These are phyloP conservation scores for Apogon hyalosoma DNA, from an alignment of 2,797 vertebrate genomes.

Conservation along the genomic window DNA sequence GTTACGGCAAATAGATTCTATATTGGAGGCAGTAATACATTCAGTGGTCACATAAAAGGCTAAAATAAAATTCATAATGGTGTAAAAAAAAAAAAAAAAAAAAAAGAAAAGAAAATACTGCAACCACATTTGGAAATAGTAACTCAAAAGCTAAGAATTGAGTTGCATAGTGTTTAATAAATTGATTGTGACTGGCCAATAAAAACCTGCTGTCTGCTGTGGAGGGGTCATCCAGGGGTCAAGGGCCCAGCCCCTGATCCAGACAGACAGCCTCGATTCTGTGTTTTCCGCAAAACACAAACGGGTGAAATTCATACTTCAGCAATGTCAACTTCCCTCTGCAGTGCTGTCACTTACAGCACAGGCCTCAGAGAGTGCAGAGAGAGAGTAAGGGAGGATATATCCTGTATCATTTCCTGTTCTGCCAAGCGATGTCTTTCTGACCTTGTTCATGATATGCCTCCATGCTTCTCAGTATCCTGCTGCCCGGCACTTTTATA, in stretches of 20 bases:
- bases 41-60: neutral
- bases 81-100: conserved; percentile 19
- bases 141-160: conserved; percentile 56
- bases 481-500: conserved; percentile 64
- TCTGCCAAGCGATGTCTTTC: conserved; percentile 74
- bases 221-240: conserved; percentile 72
- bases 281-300: conserved; percentile 82
- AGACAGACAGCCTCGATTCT: conserved; percentile 72
- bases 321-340: conserved; percentile 82
- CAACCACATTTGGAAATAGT: conserved; percentile 43
- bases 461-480: conserved; percentile 71
- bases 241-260: conserved; percentile 69
- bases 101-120: conserved; percentile 5
- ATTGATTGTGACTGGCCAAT: conserved; percentile 79
- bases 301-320: conserved; percentile 81
- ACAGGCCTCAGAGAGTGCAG: conserved; percentile 54
- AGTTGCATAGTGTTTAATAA: conserved; percentile 70
- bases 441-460: conserved; percentile 83
- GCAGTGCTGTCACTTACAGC: conserved; percentile 73
- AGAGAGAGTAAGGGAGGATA: conserved; percentile 58
- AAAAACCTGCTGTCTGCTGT: conserved; percentile 61
- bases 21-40: conserved; percentile 10
- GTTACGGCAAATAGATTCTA: conserved; percentile 3
- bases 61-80: conserved; percentile 34
- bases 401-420: conserved; percentile 86